Evolutionary conservation across 2,113 vertebrate species (phyloP), one percentile per base, ranked within the genome.

Genomic region (Neolamprologus devosi): DNA sequence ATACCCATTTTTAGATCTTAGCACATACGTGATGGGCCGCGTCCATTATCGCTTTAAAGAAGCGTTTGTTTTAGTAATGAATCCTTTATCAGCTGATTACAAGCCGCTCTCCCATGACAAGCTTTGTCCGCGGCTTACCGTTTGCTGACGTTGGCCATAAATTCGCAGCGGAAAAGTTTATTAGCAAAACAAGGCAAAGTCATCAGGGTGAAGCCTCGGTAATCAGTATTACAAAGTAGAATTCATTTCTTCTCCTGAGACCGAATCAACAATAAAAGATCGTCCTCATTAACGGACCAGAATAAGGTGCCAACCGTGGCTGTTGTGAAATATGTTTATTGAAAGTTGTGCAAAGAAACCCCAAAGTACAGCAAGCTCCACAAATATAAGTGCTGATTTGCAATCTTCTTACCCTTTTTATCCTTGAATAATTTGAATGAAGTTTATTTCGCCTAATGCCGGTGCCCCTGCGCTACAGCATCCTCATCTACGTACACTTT

Each of bases 311-410:
- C 79, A 53, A 84, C 60, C 75, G 88, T 5, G 14, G 85, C 80
- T 83, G 88, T 93, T 93, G 73, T 91, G 81, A 90, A 92, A 91
- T 65, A 58, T 91, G 86, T 93, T 94, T 91, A 83, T 92, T 90
- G 87, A 92, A 93, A 93, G 53, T 91, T 88, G 85, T 57, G 86
- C 21, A 26, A 60, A 82, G 60, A 90, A 90, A 49, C 54, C 80
- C 21, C 73, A 49, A 40, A 89, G 85, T 78, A 81, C 87, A 85
- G 78, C 83, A 10, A 11, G 58, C 57, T 92, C 93, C 87, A 87
- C 87, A 95, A 93, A 94, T 92, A 94, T 84, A 95, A 93, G 55
- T 92, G 94, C 95, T 95, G 93, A 95, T 95, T 93, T 94, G 94
- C 92, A 95, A 83, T 91, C 90, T 86, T 60, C 63, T 85, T 47